Percentiles rank a stretch among this genome's conserved stretches.
phyloP scores from a whole-genome alignment of 2,888 invertebrate genomes.

The Sisyra nigra region DNA sequence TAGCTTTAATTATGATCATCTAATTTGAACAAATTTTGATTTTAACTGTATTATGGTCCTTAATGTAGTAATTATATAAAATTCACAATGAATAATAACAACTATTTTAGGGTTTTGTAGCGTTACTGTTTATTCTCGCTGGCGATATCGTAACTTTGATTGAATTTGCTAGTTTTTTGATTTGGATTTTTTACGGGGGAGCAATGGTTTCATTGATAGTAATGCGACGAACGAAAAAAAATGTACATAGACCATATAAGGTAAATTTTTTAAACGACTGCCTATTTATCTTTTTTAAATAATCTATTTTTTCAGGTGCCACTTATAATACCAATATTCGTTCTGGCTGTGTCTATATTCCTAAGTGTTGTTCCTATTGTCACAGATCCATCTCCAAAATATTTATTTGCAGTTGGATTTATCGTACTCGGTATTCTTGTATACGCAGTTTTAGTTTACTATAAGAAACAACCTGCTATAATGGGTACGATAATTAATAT shows the following conservation, averaged over 20 bases:
- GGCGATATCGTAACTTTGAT: conserved; percentile 64
- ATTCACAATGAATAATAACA: too few relatives aligned
- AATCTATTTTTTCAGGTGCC: conserved; percentile 35
- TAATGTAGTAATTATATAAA: too few relatives aligned
- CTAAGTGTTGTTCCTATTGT: conserved; percentile 59
- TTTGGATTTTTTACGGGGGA: conserved; percentile 75
- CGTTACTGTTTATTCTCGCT: conserved; percentile 50
- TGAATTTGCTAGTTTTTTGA: conserved; percentile 73
- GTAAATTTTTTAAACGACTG: conserved; percentile 21
- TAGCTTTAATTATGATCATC: too few relatives aligned
- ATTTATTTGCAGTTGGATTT: conserved; percentile 57
- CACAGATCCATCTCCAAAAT: conserved; percentile 58
- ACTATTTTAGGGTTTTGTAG: conserved; percentile 42
- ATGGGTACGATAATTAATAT: too few relatives aligned
- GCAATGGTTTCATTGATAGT: conserved; percentile 66
- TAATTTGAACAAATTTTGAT: too few relatives aligned
- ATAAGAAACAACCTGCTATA: conserved; percentile 41
- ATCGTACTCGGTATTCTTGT: conserved; percentile 49
- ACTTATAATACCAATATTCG: conserved; percentile 52
- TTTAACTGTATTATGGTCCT: too few relatives aligned
- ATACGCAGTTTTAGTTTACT: conserved; percentile 61
- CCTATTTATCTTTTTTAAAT: conserved; percentile 4
- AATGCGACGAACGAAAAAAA: conserved; percentile 49
- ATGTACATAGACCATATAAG: conserved; percentile 53
- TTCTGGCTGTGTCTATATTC: conserved; percentile 52